Evolutionary conservation across 2,888 invertebrate genomes (phyloP).

Genomic region (Coenonympha arcania): DNA sequence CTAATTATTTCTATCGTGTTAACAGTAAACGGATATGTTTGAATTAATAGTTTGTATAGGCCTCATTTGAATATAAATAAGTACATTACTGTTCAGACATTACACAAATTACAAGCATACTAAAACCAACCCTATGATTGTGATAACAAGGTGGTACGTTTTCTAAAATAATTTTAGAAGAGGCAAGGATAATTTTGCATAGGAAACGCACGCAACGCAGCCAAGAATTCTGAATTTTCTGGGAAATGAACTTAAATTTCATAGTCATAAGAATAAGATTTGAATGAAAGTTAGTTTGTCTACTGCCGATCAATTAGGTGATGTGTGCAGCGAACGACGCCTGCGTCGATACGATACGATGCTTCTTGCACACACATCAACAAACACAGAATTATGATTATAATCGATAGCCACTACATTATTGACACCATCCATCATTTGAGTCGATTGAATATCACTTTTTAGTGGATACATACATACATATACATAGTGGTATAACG

Average conservation of each 20-base stretch:
- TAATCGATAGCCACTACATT: slow-evolving; percentile 39
- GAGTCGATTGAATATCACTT: slow-evolving; percentile 30
- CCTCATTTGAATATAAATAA: slow-evolving; percentile 25
- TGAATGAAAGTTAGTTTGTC: slow-evolving; percentile 4
- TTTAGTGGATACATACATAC: no score
- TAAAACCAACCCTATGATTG: background rate
- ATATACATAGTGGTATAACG: background rate
- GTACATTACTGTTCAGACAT: slow-evolving; percentile 12
- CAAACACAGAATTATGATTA: slow-evolving; percentile 54
- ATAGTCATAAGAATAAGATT: slow-evolving; percentile 3
- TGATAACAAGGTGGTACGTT: background rate
- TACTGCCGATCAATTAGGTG: slow-evolving; percentile 40
- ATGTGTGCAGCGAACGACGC: slow-evolving; percentile 26
- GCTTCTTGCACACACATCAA: slow-evolving; percentile 38
- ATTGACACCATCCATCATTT: slow-evolving; percentile 50
- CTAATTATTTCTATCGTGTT: slow-evolving; percentile 20
- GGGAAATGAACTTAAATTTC: background rate
- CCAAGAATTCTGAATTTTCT: background rate
- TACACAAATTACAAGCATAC: background rate
- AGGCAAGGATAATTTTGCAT: slow-evolving; percentile 5
- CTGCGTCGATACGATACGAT: slow-evolving; percentile 35
- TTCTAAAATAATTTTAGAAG: background rate
- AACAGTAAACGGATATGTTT: slow-evolving; percentile 20
- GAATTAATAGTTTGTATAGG: slow-evolving; percentile 25
- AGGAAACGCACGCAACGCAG: background rate